These are phyloP conservation scores for Epistrophe eligans DNA, from an alignment of 2,888 invertebrate genomes.

Conservation along the genomic window DNA sequence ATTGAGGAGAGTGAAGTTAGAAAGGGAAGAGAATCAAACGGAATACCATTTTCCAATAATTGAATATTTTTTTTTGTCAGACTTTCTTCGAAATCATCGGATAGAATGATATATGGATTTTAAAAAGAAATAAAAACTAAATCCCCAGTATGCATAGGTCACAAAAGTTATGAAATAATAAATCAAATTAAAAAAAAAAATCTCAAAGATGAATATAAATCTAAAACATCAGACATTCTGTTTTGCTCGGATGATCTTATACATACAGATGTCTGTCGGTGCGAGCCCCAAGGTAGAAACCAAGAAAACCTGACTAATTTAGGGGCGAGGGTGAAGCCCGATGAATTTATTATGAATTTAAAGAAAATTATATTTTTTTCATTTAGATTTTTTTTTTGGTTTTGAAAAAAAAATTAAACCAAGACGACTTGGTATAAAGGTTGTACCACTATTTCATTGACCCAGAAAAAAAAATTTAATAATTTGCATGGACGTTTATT, in stretches of 20 bases:
- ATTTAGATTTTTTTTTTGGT: constrained; percentile 6
- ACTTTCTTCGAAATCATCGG: background rate
- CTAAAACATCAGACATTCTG: constrained; percentile 21
- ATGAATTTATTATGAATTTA: background rate
- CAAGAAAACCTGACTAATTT: constrained; percentile 1
- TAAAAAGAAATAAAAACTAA: constrained; percentile 26
- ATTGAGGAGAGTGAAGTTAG: background rate
- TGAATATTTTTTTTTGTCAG: constrained; percentile 21
- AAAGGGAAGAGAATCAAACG: background rate
- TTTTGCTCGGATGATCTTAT: constrained; percentile 28
- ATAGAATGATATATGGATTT: constrained; percentile 1
- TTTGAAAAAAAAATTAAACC: background rate
- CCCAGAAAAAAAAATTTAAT: constrained; percentile 29
- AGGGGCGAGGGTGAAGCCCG: constrained; percentile 20
- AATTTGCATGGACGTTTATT: constrained; percentile 62
- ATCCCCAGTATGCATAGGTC: constrained; percentile 37
- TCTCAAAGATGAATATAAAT: constrained; percentile 33
- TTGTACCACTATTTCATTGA: constrained; percentile 28
- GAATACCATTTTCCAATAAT: constrained; percentile 5
- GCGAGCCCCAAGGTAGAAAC: background rate
- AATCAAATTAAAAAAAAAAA: constrained; percentile 43
- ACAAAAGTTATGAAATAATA: constrained; percentile 66
- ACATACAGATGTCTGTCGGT: background rate
- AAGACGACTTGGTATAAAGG: background rate
- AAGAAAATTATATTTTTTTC: background rate